Evolutionary conservation across 1,140 invertebrate species (phyloP), one percentile per base, ranked within the genome.

Genomic region (Calosoma granatense): DNA sequence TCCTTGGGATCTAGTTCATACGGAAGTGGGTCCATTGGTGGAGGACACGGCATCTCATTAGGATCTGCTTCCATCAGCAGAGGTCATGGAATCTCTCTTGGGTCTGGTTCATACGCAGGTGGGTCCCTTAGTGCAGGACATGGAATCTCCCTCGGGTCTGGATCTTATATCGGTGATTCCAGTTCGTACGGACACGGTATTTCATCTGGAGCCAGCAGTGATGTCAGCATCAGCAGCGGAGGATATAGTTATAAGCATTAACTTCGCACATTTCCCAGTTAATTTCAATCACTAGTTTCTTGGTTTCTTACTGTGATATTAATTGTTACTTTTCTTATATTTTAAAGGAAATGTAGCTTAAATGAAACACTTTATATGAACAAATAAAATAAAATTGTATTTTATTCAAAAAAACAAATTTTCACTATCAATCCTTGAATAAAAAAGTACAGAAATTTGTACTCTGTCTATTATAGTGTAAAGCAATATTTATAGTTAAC

Each of bases 181-280:
- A 23, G 52, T 17, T 53, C 17, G n/a, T 20, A 63, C 15, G 57
- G 60, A 14, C 22, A 57, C 47, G 60, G 59, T 21, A n/a, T n/a
- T 9, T 36, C 6, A 9, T 54, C 54, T 60, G 55, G 57, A 20
- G 62, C 61, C 52, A 54, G 56, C 52, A 60, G 62, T 39, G 55
- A 53, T 53, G 57, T 54, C 53, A 59, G 60, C 36, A 56, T 62
- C 52, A 60, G 59, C 19, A 56, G 51, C 26, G 61, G 63, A 56
- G 60, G 57, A 17, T 41, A 53, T 43, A 52, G 21, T 52, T 20
- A 20, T 52, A 21, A 52, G 26, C 26, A 36, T n/a, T 36, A 36
- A 36, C n/a, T n/a, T n/a, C n/a, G n/a, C n/a, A n/a, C n/a, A n/a
- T n/a, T n/a, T n/a, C n/a, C n/a, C n/a, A n/a, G n/a, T n/a, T n/a